A percentile compares a stretch with the other conserved stretches of the same genome.
Conservation (phyloP, 2,113 vertebrate species). For the Platichthys flesus region DNA sequence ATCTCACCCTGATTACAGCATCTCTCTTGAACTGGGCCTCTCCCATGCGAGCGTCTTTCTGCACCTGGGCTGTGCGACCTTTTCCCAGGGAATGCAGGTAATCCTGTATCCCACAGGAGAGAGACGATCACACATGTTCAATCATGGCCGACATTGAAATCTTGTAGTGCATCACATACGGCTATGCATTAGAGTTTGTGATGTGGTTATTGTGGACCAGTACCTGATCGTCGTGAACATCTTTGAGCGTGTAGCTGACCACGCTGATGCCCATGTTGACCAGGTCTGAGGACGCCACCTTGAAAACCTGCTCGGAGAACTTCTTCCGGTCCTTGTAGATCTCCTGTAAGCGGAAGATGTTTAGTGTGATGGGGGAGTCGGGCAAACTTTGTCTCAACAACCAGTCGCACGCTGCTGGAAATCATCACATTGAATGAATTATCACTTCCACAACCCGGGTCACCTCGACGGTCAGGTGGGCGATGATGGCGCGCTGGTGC, state of each 20-base stretch:
- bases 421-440: no score
- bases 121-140: not conserved
- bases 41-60: constrained; percentile 91
- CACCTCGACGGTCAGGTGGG: constrained; percentile 95
- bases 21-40: constrained; percentile 91
- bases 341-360: constrained; percentile 79
- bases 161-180: no score
- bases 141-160: not conserved
- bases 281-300: constrained; percentile 93
- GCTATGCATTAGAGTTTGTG: no score
- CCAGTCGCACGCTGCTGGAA: not conserved
- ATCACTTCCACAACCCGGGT: not conserved
- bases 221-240: constrained; percentile 87
- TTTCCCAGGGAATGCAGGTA: constrained; percentile 92
- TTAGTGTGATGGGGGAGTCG: not conserved
- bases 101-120: constrained; percentile 75
- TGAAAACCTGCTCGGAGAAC: constrained; percentile 94
- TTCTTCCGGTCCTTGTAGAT: constrained; percentile 96
- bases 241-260: constrained; percentile 95
- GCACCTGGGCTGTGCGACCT: constrained; percentile 90
- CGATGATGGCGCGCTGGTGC: constrained; percentile 94
- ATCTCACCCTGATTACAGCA: constrained; percentile 88
- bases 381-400: no score
- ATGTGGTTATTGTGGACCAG: no score
- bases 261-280: constrained; percentile 97